phyloP scores from a whole-genome alignment of 2,888 invertebrate species.

The Nipponacmea schrenckii region DNA sequence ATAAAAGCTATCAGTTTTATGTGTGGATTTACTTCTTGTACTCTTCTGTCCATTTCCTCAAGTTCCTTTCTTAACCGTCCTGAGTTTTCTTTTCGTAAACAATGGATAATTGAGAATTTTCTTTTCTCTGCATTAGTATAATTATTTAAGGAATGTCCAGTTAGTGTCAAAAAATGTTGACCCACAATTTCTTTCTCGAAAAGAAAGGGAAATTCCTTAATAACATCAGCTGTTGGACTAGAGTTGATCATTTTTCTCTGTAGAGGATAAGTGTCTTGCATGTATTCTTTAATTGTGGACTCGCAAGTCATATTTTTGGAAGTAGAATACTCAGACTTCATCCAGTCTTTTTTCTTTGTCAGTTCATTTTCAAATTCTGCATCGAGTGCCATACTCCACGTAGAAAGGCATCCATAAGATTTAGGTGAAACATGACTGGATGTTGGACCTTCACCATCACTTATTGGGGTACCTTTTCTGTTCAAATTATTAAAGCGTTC shows the following conservation, averaged over 20 bases:
- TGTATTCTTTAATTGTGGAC: neutral
- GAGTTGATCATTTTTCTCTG: neutral
- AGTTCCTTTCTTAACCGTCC: neutral
- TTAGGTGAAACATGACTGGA: neutral
- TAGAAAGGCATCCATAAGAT: neutral
- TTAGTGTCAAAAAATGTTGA: neutral
- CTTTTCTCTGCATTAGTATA: neutral
- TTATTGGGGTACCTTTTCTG: neutral
- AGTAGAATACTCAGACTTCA: neutral
- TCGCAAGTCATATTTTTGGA: slow-evolving; percentile 1
- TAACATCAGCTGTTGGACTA: neutral
- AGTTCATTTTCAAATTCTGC: neutral
- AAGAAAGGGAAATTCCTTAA: neutral
- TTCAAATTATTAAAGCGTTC: neutral
- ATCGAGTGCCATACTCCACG: neutral
- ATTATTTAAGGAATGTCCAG: slow-evolving; percentile 1
- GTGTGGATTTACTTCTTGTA: neutral
- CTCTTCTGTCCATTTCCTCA: neutral
- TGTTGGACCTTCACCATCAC: neutral
- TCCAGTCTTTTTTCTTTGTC: neutral
- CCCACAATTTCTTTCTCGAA: neutral
- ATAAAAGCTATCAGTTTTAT: neutral
- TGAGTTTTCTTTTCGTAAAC: neutral
- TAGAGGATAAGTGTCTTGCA: neutral
- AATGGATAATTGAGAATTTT: slow-evolving; percentile 1